Percentiles rank a stretch among this genome's conserved stretches.
Evolutionary conservation across 1,140 invertebrate genomes (phyloP).

Genomic region (Drosophila virilis): DNA sequence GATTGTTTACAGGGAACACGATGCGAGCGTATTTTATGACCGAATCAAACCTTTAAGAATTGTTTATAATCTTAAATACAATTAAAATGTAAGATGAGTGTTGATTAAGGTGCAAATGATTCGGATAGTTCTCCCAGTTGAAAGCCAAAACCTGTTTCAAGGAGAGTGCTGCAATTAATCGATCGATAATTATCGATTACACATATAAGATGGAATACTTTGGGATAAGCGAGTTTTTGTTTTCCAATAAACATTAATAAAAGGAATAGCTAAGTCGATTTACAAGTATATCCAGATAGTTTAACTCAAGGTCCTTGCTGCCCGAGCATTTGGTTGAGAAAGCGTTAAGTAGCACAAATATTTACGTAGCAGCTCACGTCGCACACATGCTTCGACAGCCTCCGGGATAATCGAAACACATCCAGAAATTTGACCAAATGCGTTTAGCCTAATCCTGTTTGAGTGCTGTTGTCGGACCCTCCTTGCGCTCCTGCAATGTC

Average conservation of each 20-base stretch:
- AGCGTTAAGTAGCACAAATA: slow-evolving; percentile 16
- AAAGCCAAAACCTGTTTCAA: too few species aligned
- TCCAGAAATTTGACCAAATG: neutral
- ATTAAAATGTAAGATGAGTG: neutral
- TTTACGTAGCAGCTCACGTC: slow-evolving; percentile 18
- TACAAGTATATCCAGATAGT: neutral
- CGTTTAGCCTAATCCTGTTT: slow-evolving; percentile 29
- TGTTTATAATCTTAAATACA: slow-evolving; percentile 5
- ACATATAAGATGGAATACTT: slow-evolving; percentile 11
- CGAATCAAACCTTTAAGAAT: slow-evolving; percentile 14
- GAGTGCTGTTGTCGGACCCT: slow-evolving; percentile 16
- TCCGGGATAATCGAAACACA: slow-evolving; percentile 1
- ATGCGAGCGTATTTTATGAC: slow-evolving; percentile 29
- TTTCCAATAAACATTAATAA: neutral
- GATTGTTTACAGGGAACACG: slow-evolving; percentile 19
- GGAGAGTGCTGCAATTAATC: too few species aligned
- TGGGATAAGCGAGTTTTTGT: neutral
- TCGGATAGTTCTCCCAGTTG: too few species aligned
- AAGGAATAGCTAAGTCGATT: neutral
- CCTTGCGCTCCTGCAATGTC: neutral
- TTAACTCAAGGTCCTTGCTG: slow-evolving; percentile 14
- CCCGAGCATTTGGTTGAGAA: slow-evolving; percentile 15
- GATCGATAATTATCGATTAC: too few species aligned
- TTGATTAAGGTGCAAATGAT: neutral
- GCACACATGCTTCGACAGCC: slow-evolving; percentile 12